Evolutionary conservation across 2,797 vertebrate genomes (phyloP).

Genomic region (Gymnopithys bicolor): DNA sequence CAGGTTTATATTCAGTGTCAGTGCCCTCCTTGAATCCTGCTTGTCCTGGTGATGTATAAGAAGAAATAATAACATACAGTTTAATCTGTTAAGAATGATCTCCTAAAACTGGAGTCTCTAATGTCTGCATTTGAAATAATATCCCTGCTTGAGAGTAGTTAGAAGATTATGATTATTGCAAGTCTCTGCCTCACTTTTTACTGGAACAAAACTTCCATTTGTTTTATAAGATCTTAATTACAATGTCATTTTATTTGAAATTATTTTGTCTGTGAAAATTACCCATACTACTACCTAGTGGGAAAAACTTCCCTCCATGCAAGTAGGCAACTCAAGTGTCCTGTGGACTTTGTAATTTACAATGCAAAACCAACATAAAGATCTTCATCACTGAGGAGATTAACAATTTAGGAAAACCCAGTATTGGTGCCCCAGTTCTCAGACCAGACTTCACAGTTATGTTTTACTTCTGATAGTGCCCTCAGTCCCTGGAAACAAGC

Average conservation of each 20-base stretch:
- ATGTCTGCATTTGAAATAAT: background rate
- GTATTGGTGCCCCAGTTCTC: background rate
- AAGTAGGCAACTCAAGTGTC: background rate
- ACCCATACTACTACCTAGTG: background rate
- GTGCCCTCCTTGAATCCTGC: background rate
- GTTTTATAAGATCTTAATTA: background rate
- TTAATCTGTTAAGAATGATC: background rate
- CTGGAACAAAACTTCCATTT: background rate
- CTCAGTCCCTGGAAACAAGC: background rate
- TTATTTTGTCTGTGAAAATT: background rate
- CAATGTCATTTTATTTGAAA: background rate
- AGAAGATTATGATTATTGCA: background rate
- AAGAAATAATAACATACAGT: background rate
- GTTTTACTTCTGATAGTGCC: background rate
- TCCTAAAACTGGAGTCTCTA: background rate
- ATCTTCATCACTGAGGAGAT: background rate
- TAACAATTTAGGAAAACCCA: background rate
- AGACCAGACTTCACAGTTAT: background rate
- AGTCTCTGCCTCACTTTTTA: background rate
- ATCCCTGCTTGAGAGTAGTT: background rate
- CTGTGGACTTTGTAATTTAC: background rate
- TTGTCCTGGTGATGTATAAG: background rate
- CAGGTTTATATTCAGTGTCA: background rate
- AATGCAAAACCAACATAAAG: background rate
- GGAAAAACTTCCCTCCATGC: background rate